Conservation (phyloP, 2,113 vertebrate genomes). For the Malurus cyaneus region DNA sequence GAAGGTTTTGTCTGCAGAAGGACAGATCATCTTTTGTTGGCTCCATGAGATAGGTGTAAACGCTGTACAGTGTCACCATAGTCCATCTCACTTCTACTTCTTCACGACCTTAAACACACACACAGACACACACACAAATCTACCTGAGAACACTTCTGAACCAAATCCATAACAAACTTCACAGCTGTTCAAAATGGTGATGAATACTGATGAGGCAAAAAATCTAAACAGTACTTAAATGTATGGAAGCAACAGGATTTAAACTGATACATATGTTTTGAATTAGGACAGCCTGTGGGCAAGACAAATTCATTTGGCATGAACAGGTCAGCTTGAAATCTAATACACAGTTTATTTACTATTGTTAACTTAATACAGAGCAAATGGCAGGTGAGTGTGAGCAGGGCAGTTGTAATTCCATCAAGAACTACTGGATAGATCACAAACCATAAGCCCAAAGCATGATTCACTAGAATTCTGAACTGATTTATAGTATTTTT, state of each 20-base stretch:
- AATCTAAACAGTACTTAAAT: slow-evolving; percentile 12
- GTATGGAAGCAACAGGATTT: background rate
- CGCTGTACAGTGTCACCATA: background rate
- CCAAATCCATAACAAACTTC: background rate
- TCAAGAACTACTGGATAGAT: background rate
- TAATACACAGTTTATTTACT: slow-evolving; percentile 40
- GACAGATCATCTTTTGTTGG: background rate
- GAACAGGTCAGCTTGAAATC: slow-evolving; percentile 25
- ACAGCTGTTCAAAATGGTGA: background rate
- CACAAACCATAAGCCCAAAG: slow-evolving; percentile 11
- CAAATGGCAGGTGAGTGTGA: slow-evolving; percentile 28
- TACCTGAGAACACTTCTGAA: background rate
- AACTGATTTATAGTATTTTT: slow-evolving; percentile 15
- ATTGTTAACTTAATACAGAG: slow-evolving; percentile 46
- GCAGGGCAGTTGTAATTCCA: slow-evolving; percentile 9
- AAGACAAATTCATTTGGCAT: slow-evolving; percentile 8
- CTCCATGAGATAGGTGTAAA: background rate
- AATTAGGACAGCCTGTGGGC: slow-evolving; percentile 18
- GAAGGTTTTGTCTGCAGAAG: background rate
- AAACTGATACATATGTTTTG: background rate
- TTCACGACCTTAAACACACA: background rate
- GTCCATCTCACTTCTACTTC: background rate
- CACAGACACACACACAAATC: background rate
- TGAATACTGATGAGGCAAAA: background rate
- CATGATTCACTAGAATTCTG: background rate